phyloP scores from a whole-genome alignment of 2,797 vertebrate genomes.

The Danio albolineatus region DNA sequence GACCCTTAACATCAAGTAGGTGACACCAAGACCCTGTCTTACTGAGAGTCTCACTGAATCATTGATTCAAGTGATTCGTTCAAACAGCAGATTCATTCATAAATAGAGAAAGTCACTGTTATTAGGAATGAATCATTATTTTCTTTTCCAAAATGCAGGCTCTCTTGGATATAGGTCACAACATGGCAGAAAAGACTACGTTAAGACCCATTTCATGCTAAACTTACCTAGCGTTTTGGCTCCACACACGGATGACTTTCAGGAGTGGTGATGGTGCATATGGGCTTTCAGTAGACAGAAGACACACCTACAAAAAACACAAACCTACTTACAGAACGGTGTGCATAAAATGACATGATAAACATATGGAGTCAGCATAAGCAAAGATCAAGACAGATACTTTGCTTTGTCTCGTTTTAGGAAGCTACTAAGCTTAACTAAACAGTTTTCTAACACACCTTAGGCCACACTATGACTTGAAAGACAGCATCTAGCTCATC shows the following conservation, averaged over 20 bases:
- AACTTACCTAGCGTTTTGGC: conserved; percentile 88
- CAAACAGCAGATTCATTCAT: too few relatives aligned
- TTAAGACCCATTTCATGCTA: neutral
- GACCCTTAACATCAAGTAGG: too few relatives aligned
- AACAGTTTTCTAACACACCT: conserved; percentile 78
- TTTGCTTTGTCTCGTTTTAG: neutral
- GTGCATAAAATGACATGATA: too few relatives aligned
- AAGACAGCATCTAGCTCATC: conserved; percentile 93
- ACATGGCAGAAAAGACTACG: neutral
- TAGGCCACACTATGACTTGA: conserved; percentile 90
- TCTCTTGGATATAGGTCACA: too few relatives aligned
- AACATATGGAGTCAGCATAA: too few relatives aligned
- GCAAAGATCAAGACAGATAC: too few relatives aligned
- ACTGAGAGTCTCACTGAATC: too few relatives aligned
- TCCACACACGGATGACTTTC: conserved; percentile 92
- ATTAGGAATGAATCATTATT: too few relatives aligned
- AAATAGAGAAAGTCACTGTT: too few relatives aligned
- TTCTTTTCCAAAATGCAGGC: too few relatives aligned
- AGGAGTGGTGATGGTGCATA: conserved; percentile 93
- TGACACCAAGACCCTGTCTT: too few relatives aligned
- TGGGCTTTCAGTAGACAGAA: conserved; percentile 89
- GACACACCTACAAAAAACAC: conserved; percentile 81
- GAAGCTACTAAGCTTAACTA: neutral
- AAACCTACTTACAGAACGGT: neutral
- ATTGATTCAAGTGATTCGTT: too few relatives aligned